A percentile compares a stretch with the other conserved stretches of the same genome.
Evolutionary conservation across 2,888 invertebrate species (phyloP).

Genomic region (Dolichomitus sp.): DNA sequence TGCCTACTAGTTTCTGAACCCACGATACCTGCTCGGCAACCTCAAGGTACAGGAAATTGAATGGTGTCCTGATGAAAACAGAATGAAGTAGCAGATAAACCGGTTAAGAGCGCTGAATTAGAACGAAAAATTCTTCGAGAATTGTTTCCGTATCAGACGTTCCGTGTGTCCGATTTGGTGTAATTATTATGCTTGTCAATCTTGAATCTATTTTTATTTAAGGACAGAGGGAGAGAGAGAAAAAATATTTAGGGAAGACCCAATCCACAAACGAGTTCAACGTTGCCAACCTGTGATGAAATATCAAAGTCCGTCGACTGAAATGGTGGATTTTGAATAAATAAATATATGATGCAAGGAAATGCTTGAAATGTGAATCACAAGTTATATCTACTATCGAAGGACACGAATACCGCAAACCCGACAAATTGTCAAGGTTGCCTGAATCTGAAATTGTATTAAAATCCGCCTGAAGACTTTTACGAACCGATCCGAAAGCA

Average conservation of each 20-base stretch:
- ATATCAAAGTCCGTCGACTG: not conserved
- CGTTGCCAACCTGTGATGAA: not conserved
- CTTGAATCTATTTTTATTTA: not conserved
- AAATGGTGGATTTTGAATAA: not conserved
- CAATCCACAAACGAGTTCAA: not conserved
- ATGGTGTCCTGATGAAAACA: not conserved
- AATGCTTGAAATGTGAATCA: slow-evolving; percentile 23
- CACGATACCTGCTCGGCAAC: not conserved
- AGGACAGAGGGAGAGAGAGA: not conserved
- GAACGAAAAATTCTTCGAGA: not conserved
- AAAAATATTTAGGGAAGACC: not conserved
- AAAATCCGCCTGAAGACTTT: not conserved
- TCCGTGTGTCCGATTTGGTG: not conserved
- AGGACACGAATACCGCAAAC: not conserved
- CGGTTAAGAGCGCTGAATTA: not conserved
- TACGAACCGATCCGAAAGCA: not conserved
- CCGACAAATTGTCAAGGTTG: slow-evolving; percentile 44
- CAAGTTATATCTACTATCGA: slow-evolving; percentile 14
- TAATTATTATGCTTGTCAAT: not conserved
- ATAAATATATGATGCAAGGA: slow-evolving; percentile 3
- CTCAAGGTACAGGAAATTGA: not conserved
- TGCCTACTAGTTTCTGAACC: not conserved
- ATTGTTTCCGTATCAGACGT: slow-evolving; percentile 2
- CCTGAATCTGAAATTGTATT: slow-evolving; percentile 22
- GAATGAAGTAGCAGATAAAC: not conserved